Evolutionary conservation across 2,888 invertebrate genomes (phyloP), one percentile per base, ranked within the genome.

Genomic region (Tridacna crocea): DNA sequence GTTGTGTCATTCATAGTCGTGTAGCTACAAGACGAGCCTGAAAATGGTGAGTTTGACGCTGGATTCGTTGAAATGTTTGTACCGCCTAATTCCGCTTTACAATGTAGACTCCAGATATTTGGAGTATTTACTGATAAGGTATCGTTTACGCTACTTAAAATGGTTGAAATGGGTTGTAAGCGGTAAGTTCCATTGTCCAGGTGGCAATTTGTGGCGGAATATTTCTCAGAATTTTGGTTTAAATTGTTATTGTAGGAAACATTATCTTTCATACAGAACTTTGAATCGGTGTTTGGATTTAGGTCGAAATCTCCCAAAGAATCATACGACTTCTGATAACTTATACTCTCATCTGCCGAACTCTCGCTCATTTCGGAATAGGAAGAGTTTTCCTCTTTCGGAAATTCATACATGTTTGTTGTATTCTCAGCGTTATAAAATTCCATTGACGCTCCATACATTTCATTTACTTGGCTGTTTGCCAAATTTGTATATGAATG

Each of bases 111-210:
- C 75, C 78, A 80, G n/a, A 77, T 55, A 46, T 63, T 75, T 61
- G 83, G 60, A 78, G 75, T 79, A 55, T 80, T 83, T n/a, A 77
- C 80, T 19, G 84, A 77, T 36, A 82, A 77, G 47, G 80, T 79
- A 27, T 83, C 78, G 27, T 88, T 81, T 15, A 88, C 86, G 24
- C 90, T 90, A 73, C 88, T 92, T 68, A 96, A 94, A 79, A 96
- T 94, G 87, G 96, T 96, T 11, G 96, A 96, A 91, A 96, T 96
- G 0, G 96, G 96, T 92, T 97, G 97, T 89, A 97, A 95, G 94
- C 97, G 70, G 24, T 60, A 72, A 12, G 36, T 11, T 26, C n/a
- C 19, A 26, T 70, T 72, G 8, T 70, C 77, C 19, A 58, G 36
- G 11, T 47, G 46, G 46, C 61, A 48, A 17, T 24, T 61, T 24